These are phyloP conservation scores for Pelecanus crispus DNA, from an alignment of 2,113 vertebrate species.

Conservation along the genomic window DNA sequence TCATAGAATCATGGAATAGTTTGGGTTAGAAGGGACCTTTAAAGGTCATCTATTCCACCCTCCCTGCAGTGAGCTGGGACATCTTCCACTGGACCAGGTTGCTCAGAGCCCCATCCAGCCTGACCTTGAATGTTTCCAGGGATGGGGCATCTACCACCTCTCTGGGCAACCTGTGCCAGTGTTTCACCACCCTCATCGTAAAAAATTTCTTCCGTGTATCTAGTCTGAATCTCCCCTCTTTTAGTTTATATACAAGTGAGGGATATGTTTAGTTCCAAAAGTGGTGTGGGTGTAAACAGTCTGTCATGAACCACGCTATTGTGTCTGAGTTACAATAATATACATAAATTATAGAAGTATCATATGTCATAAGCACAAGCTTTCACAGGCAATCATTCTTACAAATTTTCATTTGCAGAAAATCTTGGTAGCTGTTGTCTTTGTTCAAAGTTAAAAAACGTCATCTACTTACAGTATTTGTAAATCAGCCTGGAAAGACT, in stretches of 20 bases:
- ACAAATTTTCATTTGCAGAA: not conserved
- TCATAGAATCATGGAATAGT: not conserved
- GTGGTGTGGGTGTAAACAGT: not conserved
- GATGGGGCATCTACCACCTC: not conserved
- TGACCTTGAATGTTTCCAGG: not conserved
- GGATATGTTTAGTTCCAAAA: not conserved
- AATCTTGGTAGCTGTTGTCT: not conserved
- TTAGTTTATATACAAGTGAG: not conserved
- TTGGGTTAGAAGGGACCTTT: not conserved
- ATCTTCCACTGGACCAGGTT: not conserved
- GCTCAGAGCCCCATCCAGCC: not conserved
- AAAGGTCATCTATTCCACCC: not conserved
- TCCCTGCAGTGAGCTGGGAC: not conserved
- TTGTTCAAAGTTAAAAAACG: not conserved
- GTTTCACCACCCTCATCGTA: not conserved
- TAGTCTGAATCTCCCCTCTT: not conserved
- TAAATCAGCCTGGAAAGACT: not conserved
- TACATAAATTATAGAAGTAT: not conserved
- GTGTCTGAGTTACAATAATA: not conserved
- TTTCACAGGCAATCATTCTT: not conserved
- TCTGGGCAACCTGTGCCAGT: not conserved
- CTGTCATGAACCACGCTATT: not conserved
- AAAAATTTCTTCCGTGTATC: not conserved
- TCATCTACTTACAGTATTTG: not conserved
- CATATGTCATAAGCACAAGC: not conserved